Percentiles rank a stretch among this genome's conserved stretches.
Conservation (phyloP, 2,797 vertebrate genomes). For the Nyctibius grandis region DNA sequence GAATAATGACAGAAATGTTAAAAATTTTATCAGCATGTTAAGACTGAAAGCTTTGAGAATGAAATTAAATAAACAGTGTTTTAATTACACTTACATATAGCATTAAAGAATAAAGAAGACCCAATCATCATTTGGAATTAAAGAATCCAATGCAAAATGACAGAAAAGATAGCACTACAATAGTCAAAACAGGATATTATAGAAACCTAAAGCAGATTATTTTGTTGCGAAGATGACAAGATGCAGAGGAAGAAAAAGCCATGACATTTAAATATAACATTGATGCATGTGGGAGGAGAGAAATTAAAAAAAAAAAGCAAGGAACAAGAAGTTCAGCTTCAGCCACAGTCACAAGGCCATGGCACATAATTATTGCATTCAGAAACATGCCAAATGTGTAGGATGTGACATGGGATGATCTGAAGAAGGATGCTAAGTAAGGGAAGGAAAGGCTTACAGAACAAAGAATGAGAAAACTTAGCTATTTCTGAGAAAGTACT, state of each 20-base stretch:
- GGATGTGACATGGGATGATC: not conserved
- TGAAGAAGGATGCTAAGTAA: not conserved
- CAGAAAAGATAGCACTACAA: not conserved
- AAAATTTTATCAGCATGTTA: not conserved
- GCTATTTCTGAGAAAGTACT: not conserved
- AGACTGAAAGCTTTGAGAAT: not conserved
- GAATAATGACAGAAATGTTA: not conserved
- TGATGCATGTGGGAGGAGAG: not conserved
- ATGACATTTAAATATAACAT: not conserved
- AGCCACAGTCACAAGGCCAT: not conserved
- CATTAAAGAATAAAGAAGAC: not conserved
- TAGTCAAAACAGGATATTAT: not conserved
- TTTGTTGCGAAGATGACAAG: not conserved
- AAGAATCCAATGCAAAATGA: not conserved
- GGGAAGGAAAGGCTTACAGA: not conserved
- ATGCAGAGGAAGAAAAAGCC: not conserved
- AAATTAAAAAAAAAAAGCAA: not conserved
- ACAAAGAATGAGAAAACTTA: not conserved
- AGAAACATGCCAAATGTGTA: fast-evolving
- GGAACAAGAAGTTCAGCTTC: not conserved
- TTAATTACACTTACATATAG: not conserved
- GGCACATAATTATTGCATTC: fast-evolving
- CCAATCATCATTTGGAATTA: not conserved
- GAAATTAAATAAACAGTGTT: not conserved
- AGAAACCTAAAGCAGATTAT: not conserved